These are phyloP conservation scores for Cairina moschata DNA, from an alignment of 2,113 vertebrate species.

Conservation along the genomic window DNA sequence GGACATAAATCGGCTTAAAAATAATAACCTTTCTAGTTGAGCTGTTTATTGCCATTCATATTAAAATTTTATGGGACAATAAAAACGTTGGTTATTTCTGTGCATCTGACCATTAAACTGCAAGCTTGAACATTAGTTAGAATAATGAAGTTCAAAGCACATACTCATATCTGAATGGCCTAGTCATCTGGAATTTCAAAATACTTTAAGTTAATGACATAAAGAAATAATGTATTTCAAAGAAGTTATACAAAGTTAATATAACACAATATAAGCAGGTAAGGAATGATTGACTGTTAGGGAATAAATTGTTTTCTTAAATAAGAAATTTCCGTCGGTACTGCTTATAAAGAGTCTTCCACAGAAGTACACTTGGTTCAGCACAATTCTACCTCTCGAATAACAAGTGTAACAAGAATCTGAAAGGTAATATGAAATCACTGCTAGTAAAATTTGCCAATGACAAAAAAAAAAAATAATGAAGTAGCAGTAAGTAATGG, in stretches of 20 bases:
- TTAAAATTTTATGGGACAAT: conserved; percentile 13
- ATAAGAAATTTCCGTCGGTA: background rate
- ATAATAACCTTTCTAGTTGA: conserved; percentile 6
- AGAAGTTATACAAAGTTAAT: background rate
- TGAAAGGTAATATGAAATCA: background rate
- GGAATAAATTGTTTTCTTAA: background rate
- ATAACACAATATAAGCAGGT: background rate
- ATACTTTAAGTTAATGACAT: background rate
- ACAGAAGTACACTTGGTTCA: background rate
- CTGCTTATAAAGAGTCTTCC: background rate
- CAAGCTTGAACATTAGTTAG: background rate
- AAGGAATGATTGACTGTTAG: background rate
- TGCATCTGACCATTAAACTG: background rate
- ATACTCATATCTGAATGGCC: background rate
- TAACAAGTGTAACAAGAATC: background rate
- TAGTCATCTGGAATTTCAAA: background rate
- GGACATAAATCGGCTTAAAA: conserved; percentile 32
- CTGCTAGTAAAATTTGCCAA: background rate
- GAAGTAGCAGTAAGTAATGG: background rate
- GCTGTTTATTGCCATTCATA: background rate
- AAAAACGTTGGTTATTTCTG: background rate
- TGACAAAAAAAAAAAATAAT: background rate
- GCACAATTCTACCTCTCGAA: background rate
- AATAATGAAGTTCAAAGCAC: conserved; percentile 11
- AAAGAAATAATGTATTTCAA: background rate